Conservation (phyloP, 1,140 invertebrate species). For the Akabosia matsudoensis region DNA sequence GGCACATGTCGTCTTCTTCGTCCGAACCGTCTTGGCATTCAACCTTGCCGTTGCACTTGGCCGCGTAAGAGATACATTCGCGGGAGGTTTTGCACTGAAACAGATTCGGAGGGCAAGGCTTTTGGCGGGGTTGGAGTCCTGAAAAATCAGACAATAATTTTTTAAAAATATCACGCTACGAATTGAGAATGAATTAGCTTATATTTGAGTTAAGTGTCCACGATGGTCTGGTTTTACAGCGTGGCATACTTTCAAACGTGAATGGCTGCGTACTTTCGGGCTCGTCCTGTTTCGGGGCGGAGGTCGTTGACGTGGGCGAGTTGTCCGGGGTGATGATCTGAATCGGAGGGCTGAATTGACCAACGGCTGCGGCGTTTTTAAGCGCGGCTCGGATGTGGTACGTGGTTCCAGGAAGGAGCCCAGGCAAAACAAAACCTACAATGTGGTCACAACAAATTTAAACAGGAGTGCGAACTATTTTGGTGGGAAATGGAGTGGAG, state of each 20-base stretch:
- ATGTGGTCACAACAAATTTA: background rate
- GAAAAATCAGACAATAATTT: background rate
- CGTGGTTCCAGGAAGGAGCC: slow-evolving; percentile 24
- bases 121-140: background rate
- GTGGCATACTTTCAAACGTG: background rate
- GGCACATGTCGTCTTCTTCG: slow-evolving; percentile 32
- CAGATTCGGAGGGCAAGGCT: background rate
- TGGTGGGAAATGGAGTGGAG: background rate
- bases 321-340: slow-evolving; percentile 20
- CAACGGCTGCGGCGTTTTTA: slow-evolving; percentile 25
- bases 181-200: background rate
- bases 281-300: background rate
- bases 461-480: background rate
- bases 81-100: slow-evolving; percentile 16
- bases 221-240: background rate
- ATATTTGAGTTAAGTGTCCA: too few relatives aligned
- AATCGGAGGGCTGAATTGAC: slow-evolving; percentile 32
- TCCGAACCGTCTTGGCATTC: slow-evolving; percentile 30
- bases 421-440: slow-evolving; percentile 33
- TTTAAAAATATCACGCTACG: background rate
- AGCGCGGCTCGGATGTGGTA: slow-evolving; percentile 37
- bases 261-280: background rate
- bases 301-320: background rate
- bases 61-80: slow-evolving; percentile 21
- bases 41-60: slow-evolving; percentile 24